A percentile compares a stretch with the other conserved stretches of the same genome.
phyloP scores from a whole-genome alignment of 2,113 vertebrate species.

The Eulemur rufifrons region DNA sequence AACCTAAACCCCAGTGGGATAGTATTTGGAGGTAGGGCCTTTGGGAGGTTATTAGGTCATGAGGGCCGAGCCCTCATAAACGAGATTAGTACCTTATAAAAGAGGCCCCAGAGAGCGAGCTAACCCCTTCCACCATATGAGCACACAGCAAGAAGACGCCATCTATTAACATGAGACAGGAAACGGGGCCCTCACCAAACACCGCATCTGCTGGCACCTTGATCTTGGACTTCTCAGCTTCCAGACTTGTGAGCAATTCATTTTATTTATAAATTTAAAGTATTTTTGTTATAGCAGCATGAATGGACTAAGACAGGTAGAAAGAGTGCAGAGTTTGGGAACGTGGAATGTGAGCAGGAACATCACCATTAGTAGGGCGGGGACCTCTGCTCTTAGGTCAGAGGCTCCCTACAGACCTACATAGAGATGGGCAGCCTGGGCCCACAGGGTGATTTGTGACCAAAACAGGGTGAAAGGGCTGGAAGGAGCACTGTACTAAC shows the following conservation, averaged over 20 bases:
- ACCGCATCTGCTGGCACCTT: not conserved
- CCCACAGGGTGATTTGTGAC: not conserved
- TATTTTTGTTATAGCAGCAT: not conserved
- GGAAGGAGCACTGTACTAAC: not conserved
- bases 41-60: not conserved
- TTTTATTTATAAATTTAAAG: not conserved
- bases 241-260: not conserved
- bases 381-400: not conserved
- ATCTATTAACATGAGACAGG: not conserved
- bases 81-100: not conserved
- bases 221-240: not conserved
- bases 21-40: not conserved
- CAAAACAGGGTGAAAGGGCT: not conserved
- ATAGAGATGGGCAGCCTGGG: not conserved
- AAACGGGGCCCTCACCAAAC: not conserved
- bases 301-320: not conserved
- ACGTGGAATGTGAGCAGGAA: not conserved
- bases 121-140: not conserved
- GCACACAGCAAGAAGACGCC: not conserved
- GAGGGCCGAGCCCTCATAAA: not conserved
- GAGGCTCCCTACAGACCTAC: not conserved
- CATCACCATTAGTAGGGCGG: not conserved
- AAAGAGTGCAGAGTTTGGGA: not conserved
- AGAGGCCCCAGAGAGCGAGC: not conserved
- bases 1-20: not conserved